These are phyloP conservation scores for Coelinius sp. DNA, from an alignment of 2,888 invertebrate genomes.

Conservation along the genomic window DNA sequence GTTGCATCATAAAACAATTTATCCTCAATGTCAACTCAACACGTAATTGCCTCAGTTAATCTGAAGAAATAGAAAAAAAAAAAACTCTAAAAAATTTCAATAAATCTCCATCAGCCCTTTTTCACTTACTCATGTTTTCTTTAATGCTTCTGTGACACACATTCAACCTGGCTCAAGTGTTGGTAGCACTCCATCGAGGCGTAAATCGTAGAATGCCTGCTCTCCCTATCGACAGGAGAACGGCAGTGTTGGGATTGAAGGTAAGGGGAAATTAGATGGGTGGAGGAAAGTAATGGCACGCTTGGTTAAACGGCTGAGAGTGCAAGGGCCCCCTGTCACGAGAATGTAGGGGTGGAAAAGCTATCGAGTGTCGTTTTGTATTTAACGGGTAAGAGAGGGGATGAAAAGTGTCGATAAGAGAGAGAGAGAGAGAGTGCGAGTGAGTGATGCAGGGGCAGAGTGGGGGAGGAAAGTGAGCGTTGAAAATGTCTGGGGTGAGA, in stretches of 20 bases:
- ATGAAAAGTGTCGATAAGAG: background rate
- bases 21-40: background rate
- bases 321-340: conserved; percentile 19
- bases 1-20: background rate
- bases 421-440: background rate
- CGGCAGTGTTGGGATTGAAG: background rate
- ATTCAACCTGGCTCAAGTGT: conserved; percentile 3
- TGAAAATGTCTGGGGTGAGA: conserved; percentile 45
- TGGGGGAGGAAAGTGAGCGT: conserved; percentile 37
- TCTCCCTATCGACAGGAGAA: conserved; percentile 45
- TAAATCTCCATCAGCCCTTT: background rate
- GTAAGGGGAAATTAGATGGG: conserved; percentile 13
- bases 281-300: conserved; percentile 52
- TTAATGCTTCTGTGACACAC: conserved; percentile 18
- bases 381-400: conserved; percentile 38
- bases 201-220: conserved; percentile 52
- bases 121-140: conserved; percentile 15
- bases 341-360: conserved; percentile 16
- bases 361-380: conserved; percentile 49
- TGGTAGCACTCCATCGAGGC: conserved; percentile 44
- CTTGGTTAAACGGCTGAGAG: conserved; percentile 50
- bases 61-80: background rate
- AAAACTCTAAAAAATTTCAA: background rate
- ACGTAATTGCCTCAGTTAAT: background rate
- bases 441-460: background rate